Evolutionary conservation across 37 sponge, comb jelly and placozoan species (phyloP).

Genomic region (Beroe forskalii): DNA sequence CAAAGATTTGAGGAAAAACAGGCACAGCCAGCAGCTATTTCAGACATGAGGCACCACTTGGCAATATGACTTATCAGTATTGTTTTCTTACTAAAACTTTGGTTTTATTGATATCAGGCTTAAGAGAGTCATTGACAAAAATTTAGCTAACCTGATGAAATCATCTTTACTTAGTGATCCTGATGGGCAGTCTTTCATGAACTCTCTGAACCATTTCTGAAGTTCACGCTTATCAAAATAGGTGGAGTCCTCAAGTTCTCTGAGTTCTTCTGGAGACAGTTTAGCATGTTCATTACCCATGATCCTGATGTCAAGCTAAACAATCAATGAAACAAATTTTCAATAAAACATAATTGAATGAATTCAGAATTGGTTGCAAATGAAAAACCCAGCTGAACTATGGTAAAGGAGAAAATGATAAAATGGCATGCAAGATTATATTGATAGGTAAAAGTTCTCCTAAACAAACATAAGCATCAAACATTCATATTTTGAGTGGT

Average conservation of each 20-base stretch:
- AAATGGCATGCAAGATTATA: too few species aligned
- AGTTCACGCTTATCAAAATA: conserved; percentile 73
- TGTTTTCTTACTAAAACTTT: too few species aligned
- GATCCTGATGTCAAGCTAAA: neutral
- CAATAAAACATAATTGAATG: neutral
- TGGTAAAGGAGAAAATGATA: too few species aligned
- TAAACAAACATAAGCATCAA: too few species aligned
- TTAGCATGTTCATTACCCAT: conserved; percentile 78
- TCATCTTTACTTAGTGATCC: conserved; percentile 69
- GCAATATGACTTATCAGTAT: too few species aligned
- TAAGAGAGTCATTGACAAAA: neutral
- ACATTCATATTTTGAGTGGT: too few species aligned
- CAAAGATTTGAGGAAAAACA: too few species aligned
- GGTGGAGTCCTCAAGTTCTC: conserved; percentile 70
- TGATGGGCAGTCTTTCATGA: conserved; percentile 80
- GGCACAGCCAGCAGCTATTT: too few species aligned
- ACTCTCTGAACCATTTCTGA: conserved; percentile 73
- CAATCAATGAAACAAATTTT: neutral
- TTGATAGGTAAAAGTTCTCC: too few species aligned
- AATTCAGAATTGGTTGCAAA: neutral
- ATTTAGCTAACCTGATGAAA: conserved; percentile 37
- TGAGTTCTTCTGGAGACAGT: conserved; percentile 67
- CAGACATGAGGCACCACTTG: too few species aligned
- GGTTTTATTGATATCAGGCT: too few species aligned
- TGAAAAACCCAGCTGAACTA: too few species aligned